Base-by-base conservation (phyloP, 2,888 invertebrate genomes). In the Trissonchulus latispiculum region DNA sequence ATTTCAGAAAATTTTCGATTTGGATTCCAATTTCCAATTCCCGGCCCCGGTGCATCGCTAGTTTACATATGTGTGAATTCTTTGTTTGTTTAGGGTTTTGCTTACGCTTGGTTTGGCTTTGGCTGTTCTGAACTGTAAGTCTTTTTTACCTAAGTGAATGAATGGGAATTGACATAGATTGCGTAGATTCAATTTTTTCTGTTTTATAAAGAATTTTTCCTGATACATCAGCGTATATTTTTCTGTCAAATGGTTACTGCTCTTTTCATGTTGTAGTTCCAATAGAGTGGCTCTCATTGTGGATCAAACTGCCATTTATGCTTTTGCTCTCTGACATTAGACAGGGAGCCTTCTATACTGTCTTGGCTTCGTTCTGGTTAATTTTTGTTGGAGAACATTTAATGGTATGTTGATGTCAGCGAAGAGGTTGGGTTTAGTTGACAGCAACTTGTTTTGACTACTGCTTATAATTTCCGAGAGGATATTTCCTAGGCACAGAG, bases 331-430 rank as follows among this genome's bases (percentile, higher is more conserved):
- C 91, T 78, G 99, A 99, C 84, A 90, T 99, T 75, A 88, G 95
- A 73, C 97, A 99, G 85, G 99, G 99, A 3, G 87, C 95, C 61
- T 99, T 99, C 85, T 97, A 99, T 85, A 93, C 95, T 0, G 91
- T 90, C 83, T 86, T 99, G 23, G 88, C 99, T 74, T 93, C 94
- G 1, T 99, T 99, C 84, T 99, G 99, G 99, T 87, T 99, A 0
- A 89, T 99, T 48, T 99, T 99, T 85, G 92, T 95, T 74, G 97
- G 99, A 0, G 99, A 99, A 84, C 99, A 99, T 85, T 90, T 97
- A 28, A 68, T 81, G 71, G 80, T 80, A 23, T 72, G 76, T 73
- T 61, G n/a, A n/a, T n/a, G n/a, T n/a, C n/a, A n/a, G n/a, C n/a
- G n/a, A n/a, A n/a, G n/a, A n/a, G n/a, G n/a, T n/a, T n/a, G n/a